Evolutionary conservation across 2,797 vertebrate genomes (phyloP).

Genomic region (Harpagifer antarcticus): DNA sequence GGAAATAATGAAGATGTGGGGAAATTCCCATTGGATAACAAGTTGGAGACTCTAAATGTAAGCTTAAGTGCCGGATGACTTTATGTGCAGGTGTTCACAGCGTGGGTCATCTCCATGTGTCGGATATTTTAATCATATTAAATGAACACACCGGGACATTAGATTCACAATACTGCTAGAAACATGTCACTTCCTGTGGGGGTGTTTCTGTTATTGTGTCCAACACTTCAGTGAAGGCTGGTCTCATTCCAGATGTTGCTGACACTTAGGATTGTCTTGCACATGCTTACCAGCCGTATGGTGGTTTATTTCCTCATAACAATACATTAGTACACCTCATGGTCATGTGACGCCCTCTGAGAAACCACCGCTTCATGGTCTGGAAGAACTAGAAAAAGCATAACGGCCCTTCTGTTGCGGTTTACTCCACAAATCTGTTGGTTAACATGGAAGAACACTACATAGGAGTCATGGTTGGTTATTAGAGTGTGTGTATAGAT

Average conservation of each 20-base stretch:
- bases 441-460: slow-evolving; percentile 6
- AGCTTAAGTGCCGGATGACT: not conserved
- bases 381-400: not conserved
- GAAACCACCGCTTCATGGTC: not conserved
- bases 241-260: not conserved
- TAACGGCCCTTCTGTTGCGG: not conserved
- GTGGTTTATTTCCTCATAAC: not conserved
- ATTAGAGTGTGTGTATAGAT: no score
- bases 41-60: not conserved
- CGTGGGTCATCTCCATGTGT: not conserved
- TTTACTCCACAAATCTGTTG: not conserved
- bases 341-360: slow-evolving; percentile 5
- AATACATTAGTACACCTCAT: not conserved
- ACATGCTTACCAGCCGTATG: not conserved
- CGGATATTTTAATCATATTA: not conserved
- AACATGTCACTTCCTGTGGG: not conserved
- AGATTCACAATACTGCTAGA: slow-evolving; percentile 6
- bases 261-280: not conserved
- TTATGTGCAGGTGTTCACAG: not conserved
- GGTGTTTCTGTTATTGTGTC: not conserved
- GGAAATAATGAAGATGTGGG: slow-evolving; percentile 23
- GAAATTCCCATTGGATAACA: not conserved
- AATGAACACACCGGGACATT: slow-evolving; percentile 31
- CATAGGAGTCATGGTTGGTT: not conserved
- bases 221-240: not conserved